phyloP scores from a whole-genome alignment of 2,797 vertebrate genomes.

The Megalops cyprinoides region DNA sequence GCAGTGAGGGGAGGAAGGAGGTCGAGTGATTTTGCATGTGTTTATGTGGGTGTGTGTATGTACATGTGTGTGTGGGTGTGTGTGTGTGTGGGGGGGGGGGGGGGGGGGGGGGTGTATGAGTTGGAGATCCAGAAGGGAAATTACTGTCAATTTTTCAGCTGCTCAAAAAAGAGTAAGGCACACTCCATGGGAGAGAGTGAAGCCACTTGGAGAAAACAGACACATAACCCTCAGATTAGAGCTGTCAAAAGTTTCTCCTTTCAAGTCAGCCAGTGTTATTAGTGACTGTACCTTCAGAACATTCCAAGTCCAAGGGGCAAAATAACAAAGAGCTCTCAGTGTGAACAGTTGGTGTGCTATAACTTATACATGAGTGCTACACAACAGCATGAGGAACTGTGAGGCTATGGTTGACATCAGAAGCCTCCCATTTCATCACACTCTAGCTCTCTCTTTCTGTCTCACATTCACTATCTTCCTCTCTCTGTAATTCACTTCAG shows the following conservation, averaged over 20 bases:
- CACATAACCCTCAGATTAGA: not conserved
- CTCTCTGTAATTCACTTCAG: not conserved
- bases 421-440: not conserved
- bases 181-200: slow-evolving; percentile 12
- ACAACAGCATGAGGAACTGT: not conserved
- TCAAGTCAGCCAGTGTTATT: not conserved
- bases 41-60: slow-evolving; percentile 27
- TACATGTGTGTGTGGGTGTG: slow-evolving; percentile 18
- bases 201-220: slow-evolving; percentile 47
- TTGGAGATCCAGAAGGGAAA: slow-evolving; percentile 5
- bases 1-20: slow-evolving; percentile 12
- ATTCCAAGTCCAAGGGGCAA: slow-evolving; percentile 14
- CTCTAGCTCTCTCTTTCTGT: not conserved
- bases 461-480: not conserved
- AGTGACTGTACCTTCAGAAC: not conserved
- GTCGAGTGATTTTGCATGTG: slow-evolving; percentile 8
- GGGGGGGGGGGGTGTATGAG: not conserved
- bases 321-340: not conserved
- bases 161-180: not conserved
- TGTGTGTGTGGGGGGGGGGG: slow-evolving; percentile 37
- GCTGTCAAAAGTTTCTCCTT: not conserved
- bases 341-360: slow-evolving; percentile 50
- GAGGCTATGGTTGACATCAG: slow-evolving; percentile 25
- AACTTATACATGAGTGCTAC: slow-evolving; percentile 51
- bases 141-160: not conserved